Evolutionary conservation across 1,140 invertebrate species (phyloP).

Genomic region (Conus betulinus): DNA sequence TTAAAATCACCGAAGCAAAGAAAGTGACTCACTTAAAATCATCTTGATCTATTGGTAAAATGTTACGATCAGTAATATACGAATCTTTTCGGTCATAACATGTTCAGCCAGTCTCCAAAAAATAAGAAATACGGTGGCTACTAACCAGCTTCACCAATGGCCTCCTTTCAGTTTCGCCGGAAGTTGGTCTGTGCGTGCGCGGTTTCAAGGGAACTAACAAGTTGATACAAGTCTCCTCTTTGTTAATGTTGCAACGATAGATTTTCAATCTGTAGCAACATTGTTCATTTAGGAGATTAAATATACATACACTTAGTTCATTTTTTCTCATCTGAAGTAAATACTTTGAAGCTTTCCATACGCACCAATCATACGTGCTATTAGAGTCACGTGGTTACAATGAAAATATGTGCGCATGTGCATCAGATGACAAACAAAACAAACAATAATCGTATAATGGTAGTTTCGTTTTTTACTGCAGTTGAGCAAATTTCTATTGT

Average conservation of each 20-base stretch:
- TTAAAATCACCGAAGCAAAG: background rate
- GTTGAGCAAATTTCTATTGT: too few species aligned
- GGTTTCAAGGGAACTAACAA: background rate
- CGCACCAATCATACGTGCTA: background rate
- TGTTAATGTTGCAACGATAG: background rate
- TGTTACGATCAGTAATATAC: background rate
- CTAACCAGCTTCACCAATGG: slow-evolving; percentile 23
- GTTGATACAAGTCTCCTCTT: background rate
- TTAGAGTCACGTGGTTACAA: background rate
- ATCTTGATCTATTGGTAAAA: background rate
- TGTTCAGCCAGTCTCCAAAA: background rate
- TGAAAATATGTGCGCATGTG: background rate
- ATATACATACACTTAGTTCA: background rate
- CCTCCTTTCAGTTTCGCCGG: slow-evolving; percentile 42
- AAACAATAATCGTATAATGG: background rate
- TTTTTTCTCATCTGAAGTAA: background rate
- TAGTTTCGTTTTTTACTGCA: background rate
- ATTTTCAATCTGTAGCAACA: background rate
- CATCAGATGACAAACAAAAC: background rate
- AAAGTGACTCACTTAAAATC: slow-evolving; percentile 18
- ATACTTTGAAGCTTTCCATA: background rate
- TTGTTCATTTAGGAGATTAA: background rate
- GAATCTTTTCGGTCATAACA: background rate
- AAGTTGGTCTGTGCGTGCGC: slow-evolving; percentile 29
- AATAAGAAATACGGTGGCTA: slow-evolving; percentile 1